Base-by-base conservation (phyloP, 1,140 invertebrate genomes). In the Scaptodrosophila lebanonensis region DNA sequence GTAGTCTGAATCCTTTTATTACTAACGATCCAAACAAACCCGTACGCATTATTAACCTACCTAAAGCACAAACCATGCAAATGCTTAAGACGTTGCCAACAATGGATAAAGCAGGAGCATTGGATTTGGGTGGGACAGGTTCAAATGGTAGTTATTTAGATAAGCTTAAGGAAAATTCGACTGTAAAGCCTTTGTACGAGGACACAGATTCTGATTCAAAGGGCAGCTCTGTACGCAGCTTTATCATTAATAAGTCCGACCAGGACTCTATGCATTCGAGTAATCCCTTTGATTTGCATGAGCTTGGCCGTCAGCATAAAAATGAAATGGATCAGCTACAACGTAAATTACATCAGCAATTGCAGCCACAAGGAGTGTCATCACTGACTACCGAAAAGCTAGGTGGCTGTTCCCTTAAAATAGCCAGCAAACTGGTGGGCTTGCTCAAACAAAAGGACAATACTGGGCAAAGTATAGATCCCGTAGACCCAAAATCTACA, bases 151-250 rank as follows among this genome's bases (percentile, higher is more conserved):
- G 39, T 16, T 49, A 56, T 32, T 47, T 83, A 42, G 73, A 79
- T 33, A 83, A 77, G 48, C 45, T 83, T 2, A 85, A 85, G 22
- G 73, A 82, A 1, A 61, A 33, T 13, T 39, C 47, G 0, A 9
- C 44, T 0, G 58, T 76, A 2, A 70, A 71, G 45, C 63, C 72
- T 0, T 52, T 84, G 9, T 83, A 86, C 36, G 85, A 86, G 11
- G 83, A 86, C 44, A 86, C 84, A 4, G 84, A 89, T 44, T 88
- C 88, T 0, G 89, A 88, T 9, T 91, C 89, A 0, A 90, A 90
- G 8, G 89, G 89, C 20, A 90, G 90, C 22, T 89, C 85, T 1
- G 73, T 86, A 17, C 69, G 73, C 16, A 86, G 84, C 13, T 83
- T 86, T 54, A 69, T 86, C 4, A 59, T 82, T 1, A 85, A 85